Conservation (phyloP, 2,888 invertebrate genomes). For the Stenoptilia bipunctidactyla region DNA sequence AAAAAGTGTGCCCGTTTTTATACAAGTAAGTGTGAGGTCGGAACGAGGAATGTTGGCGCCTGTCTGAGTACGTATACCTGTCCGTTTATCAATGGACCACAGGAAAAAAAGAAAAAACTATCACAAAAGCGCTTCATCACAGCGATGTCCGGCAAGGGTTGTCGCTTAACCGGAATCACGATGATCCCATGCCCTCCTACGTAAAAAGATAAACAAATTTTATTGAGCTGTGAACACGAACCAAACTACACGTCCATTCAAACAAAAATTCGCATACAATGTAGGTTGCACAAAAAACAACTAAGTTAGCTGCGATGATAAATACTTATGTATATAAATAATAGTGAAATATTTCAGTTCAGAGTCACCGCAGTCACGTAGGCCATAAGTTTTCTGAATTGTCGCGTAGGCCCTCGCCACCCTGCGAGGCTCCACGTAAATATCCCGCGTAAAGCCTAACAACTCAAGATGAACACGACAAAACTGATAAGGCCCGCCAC, state of each 20-base stretch:
- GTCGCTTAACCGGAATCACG: constrained; percentile 33
- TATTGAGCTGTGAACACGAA: neutral
- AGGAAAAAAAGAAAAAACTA: constrained; percentile 59
- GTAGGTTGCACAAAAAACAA: too few species aligned
- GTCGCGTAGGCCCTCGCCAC: constrained; percentile 45
- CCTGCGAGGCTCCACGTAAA: constrained; percentile 43
- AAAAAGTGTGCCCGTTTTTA: constrained; percentile 67
- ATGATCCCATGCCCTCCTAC: constrained; percentile 7
- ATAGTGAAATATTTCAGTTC: too few species aligned
- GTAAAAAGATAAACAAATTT: constrained; percentile 7
- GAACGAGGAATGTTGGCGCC: constrained; percentile 70
- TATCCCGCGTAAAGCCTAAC: constrained; percentile 64
- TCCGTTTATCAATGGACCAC: constrained; percentile 68
- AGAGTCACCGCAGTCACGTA: constrained; percentile 19
- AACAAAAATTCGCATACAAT: too few species aligned
- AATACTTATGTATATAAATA: too few species aligned
- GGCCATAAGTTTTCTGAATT: constrained; percentile 50
- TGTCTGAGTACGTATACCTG: constrained; percentile 71
- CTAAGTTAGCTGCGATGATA: too few species aligned
- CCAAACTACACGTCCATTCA: too few species aligned
- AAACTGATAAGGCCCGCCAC: constrained; percentile 49
- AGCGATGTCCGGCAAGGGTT: constrained; percentile 60
- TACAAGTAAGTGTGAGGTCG: constrained; percentile 70
- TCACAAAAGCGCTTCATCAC: constrained; percentile 67
- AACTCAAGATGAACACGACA: constrained; percentile 70